A percentile compares a stretch with the other conserved stretches of the same genome.
These are phyloP conservation scores for Ylistrum balloti DNA, from an alignment of 1,140 invertebrate species.

Conservation along the genomic window DNA sequence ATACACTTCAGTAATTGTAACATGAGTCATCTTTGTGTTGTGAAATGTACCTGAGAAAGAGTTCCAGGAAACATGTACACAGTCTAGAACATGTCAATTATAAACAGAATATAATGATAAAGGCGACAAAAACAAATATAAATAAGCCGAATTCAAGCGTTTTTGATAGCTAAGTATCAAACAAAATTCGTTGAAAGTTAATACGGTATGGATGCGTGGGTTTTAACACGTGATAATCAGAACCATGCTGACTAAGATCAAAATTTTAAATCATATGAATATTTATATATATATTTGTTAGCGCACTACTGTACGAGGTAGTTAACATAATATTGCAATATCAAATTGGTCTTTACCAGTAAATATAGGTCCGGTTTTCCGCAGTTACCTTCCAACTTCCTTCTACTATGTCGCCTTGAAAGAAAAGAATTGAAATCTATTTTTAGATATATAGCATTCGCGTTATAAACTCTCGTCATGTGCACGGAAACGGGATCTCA, in stretches of 20 bases:
- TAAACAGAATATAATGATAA: too few species aligned
- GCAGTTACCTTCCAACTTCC: constrained; percentile 17
- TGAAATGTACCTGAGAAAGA: too few species aligned
- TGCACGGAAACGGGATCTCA: constrained; percentile 1
- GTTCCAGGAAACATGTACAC: too few species aligned
- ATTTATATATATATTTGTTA: not conserved
- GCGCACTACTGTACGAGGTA: too few species aligned
- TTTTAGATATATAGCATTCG: not conserved
- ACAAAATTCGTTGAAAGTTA: too few species aligned
- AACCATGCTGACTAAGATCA: not conserved
- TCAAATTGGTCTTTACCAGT: not conserved
- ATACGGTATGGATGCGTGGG: too few species aligned
- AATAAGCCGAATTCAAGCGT: too few species aligned
- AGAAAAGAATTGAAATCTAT: constrained; percentile 50
- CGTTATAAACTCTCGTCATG: constrained; percentile 12
- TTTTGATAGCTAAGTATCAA: too few species aligned
- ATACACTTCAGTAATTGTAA: too few species aligned
- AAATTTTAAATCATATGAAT: not conserved
- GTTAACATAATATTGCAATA: not conserved
- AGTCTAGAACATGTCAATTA: too few species aligned
- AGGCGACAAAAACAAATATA: too few species aligned
- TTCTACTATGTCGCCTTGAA: constrained; percentile 48
- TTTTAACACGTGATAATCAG: constrained; percentile 20
- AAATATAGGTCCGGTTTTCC: constrained; percentile 8
- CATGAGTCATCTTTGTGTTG: too few species aligned